These are phyloP conservation scores for Drosophila ohnishii DNA, from an alignment of 1,140 invertebrate species.

Conservation along the genomic window DNA sequence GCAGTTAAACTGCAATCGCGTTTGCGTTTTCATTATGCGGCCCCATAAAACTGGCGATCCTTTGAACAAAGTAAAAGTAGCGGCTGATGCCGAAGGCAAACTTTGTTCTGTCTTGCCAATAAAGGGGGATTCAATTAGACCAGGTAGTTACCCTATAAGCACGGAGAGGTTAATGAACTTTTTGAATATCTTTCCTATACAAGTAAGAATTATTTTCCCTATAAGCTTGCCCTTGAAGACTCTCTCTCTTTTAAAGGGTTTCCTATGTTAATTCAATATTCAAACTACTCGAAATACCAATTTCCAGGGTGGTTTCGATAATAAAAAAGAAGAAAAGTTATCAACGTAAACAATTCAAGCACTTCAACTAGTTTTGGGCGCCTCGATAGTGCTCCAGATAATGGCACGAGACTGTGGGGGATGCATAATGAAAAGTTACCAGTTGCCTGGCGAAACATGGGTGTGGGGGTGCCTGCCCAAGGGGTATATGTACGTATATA, in stretches of 20 bases:
- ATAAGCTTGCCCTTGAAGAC: background rate
- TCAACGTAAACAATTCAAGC: constrained; percentile 78
- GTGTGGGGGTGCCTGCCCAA: background rate
- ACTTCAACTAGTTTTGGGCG: constrained; percentile 76
- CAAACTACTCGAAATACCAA: background rate
- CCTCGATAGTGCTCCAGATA: constrained; percentile 76
- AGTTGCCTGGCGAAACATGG: constrained; percentile 10
- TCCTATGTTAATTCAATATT: background rate
- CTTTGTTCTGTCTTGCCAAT: constrained; percentile 20
- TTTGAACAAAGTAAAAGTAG: constrained; percentile 34
- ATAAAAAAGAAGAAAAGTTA: constrained; percentile 58
- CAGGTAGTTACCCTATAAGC: constrained; percentile 16
- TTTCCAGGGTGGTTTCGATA: constrained; percentile 32
- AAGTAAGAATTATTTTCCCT: background rate
- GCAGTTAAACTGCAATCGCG: constrained; percentile 76
- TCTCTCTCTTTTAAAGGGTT: background rate
- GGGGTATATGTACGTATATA: background rate
- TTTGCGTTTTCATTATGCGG: constrained; percentile 71
- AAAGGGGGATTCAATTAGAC: background rate
- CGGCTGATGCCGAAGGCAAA: constrained; percentile 33
- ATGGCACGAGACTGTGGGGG: constrained; percentile 33
- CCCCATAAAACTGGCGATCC: constrained; percentile 57
- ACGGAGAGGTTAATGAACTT: background rate
- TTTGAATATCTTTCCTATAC: background rate
- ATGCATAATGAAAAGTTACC: constrained; percentile 73